phyloP scores from a whole-genome alignment of 2,888 invertebrate genomes.

The Drosophila kambysellisi region DNA sequence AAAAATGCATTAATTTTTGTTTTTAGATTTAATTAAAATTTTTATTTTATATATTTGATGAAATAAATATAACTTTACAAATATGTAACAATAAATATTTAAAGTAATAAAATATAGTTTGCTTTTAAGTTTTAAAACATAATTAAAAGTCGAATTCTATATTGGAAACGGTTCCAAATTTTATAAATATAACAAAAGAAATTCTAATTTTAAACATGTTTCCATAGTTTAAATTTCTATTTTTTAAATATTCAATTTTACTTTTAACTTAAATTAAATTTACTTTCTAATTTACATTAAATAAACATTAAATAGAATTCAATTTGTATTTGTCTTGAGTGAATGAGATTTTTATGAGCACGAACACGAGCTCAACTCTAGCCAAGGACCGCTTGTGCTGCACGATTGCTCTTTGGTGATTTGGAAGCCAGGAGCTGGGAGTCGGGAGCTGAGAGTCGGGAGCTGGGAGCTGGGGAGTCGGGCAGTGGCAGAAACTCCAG shows the following conservation, averaged over 20 bases:
- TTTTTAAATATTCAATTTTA: neutral
- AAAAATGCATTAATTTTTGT: neutral
- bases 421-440: slow-evolving; percentile 49
- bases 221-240: too few species aligned
- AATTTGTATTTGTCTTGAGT: neutral
- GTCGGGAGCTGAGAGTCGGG: neutral
- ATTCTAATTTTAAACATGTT: neutral
- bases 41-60: too few species aligned
- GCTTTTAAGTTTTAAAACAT: neutral
- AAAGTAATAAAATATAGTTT: neutral
- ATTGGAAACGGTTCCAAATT: neutral
- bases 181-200: neutral
- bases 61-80: too few species aligned
- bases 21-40: neutral
- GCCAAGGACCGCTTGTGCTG: slow-evolving; percentile 31
- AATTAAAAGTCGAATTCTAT: neutral
- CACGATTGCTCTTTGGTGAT: slow-evolving; percentile 80
- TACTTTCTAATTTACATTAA: neutral
- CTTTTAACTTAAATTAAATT: neutral
- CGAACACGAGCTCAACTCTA: slow-evolving; percentile 6
- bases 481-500: neutral
- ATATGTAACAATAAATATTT: too few species aligned
- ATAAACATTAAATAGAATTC: neutral
- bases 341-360: neutral
- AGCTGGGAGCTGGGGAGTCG: neutral